Conservation (phyloP, 1,140 invertebrate genomes). For the Drosophila nebulosa region DNA sequence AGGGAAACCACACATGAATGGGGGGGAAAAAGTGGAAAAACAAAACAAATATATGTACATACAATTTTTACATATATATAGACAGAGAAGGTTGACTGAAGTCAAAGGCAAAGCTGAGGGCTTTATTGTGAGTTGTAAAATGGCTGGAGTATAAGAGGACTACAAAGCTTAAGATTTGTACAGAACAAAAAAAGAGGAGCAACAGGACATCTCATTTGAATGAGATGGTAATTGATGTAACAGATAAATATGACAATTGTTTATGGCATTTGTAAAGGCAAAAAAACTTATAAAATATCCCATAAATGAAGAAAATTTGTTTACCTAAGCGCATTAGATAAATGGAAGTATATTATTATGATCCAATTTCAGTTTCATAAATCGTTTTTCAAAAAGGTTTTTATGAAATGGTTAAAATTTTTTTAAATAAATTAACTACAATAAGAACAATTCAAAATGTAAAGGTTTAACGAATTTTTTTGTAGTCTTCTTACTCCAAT, state of each 20-base stretch:
- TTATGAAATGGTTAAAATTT: too few relatives aligned
- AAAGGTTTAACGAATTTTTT: too few relatives aligned
- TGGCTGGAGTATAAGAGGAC: not conserved
- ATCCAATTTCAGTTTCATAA: too few relatives aligned
- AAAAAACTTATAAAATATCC: not conserved
- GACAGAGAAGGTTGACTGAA: not conserved
- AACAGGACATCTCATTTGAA: not conserved
- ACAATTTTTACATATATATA: not conserved
- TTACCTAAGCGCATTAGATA: not conserved
- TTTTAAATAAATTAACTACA: too few relatives aligned
- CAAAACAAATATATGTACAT: not conserved
- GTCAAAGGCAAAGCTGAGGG: not conserved
- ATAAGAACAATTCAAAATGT: too few relatives aligned
- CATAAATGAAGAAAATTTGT: not conserved
- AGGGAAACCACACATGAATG: not conserved
- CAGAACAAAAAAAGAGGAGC: not conserved
- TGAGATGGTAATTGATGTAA: constrained; percentile 2
- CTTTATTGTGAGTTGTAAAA: not conserved
- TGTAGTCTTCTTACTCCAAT: too few relatives aligned
- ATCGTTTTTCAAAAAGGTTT: too few relatives aligned
- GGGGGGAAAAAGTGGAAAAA: not conserved
- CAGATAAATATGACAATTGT: constrained; percentile 5
- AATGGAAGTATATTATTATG: too few relatives aligned
- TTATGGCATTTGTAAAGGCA: not conserved
- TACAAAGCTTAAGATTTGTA: constrained; percentile 1